A percentile compares a stretch with the other conserved stretches of the same genome.
Evolutionary conservation across 2,797 vertebrate genomes (phyloP).

Genomic region (Myripristis jacobus): DNA sequence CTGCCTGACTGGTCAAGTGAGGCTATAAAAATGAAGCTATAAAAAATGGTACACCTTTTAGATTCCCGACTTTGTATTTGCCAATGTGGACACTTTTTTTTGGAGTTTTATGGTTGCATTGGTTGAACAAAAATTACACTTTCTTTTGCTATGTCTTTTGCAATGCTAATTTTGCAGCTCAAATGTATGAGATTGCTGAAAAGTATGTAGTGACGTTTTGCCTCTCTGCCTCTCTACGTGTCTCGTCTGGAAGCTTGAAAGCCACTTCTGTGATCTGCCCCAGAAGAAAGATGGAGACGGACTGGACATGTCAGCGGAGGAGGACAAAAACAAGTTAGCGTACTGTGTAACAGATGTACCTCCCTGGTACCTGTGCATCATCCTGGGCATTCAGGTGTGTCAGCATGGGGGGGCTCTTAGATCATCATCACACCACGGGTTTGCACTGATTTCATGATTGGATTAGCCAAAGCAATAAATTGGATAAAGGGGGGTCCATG

Average conservation of each 20-base stretch:
- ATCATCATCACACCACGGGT: background rate
- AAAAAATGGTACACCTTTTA: background rate
- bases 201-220: background rate
- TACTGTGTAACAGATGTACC: constrained; percentile 90
- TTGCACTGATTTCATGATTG: background rate
- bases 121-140: too few species aligned
- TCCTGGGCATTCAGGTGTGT: constrained; percentile 93
- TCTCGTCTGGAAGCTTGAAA: constrained; percentile 76
- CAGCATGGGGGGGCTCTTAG: background rate
- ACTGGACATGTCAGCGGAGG: constrained; percentile 32
- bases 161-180: too few species aligned
- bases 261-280: constrained; percentile 73
- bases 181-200: too few species aligned
- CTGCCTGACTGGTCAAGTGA: background rate
- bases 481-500: background rate
- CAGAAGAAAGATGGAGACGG: constrained; percentile 44
- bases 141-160: too few species aligned
- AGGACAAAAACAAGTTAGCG: constrained; percentile 78
- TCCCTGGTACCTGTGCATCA: constrained; percentile 95
- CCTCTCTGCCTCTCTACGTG: constrained; percentile 10
- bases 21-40: background rate
- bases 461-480: background rate
- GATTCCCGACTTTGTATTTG: background rate
- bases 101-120: background rate
- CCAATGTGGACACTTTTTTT: background rate